A percentile compares a stretch with the other conserved stretches of the same genome.
These are phyloP conservation scores for Nemotelus nigrinus DNA, from an alignment of 2,888 invertebrate species.

Conservation along the genomic window DNA sequence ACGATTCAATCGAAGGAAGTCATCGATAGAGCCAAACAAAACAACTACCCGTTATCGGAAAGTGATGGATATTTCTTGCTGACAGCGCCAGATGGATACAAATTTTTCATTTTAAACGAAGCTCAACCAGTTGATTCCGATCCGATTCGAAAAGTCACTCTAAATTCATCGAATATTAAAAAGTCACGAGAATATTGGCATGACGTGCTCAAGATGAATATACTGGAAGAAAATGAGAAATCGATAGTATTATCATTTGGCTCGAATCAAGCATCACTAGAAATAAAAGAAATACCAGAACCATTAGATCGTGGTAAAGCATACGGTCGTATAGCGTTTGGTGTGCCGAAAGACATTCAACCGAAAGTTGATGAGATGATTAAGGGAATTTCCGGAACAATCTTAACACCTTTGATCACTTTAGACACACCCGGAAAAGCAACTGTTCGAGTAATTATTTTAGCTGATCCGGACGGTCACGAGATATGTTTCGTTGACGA, in stretches of 20 bases:
- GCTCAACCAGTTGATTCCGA: conserved; percentile 75
- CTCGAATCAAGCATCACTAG: conserved; percentile 78
- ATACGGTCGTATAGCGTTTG: conserved; percentile 95
- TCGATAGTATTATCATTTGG: conserved; percentile 76
- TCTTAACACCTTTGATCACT: conserved; percentile 90
- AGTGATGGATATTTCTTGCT: conserved; percentile 72
- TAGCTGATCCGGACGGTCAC: conserved; percentile 96
- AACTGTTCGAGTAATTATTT: conserved; percentile 93
- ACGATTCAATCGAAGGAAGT: conserved; percentile 83
- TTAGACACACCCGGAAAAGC: conserved; percentile 98
- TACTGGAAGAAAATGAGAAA: conserved; percentile 72
- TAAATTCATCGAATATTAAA: conserved; percentile 80
- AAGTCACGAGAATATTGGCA: conserved; percentile 87
- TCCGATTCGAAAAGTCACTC: conserved; percentile 81
- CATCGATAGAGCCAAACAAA: conserved; percentile 75
- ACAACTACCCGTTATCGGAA: conserved; percentile 77
- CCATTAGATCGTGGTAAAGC: conserved; percentile 86
- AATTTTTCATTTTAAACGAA: conserved; percentile 81
- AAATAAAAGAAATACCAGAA: conserved; percentile 66
- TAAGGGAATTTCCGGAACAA: conserved; percentile 74
- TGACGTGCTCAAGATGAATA: conserved; percentile 77
- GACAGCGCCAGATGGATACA: conserved; percentile 92
- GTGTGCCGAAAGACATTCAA: conserved; percentile 82
- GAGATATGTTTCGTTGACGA: conserved; percentile 99
- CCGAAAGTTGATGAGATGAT: conserved; percentile 80